A percentile compares a stretch with the other conserved stretches of the same genome.
Conservation (phyloP, 2,888 invertebrate genomes). For the Lithophane socia region DNA sequence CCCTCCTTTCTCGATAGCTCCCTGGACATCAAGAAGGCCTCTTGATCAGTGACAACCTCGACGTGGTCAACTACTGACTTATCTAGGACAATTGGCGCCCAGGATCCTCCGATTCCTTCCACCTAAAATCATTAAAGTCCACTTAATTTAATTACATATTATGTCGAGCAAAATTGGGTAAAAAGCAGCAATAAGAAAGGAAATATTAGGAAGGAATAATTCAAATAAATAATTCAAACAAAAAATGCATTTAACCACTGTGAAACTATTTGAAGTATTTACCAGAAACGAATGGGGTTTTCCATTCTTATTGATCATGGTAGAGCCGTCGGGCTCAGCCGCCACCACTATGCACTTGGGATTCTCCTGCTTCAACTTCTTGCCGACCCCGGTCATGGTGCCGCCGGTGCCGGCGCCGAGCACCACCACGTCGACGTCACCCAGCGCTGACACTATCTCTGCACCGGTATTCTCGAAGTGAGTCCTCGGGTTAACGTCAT, state of each 20-base stretch:
- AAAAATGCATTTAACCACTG: not conserved
- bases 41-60: slow-evolving; percentile 94
- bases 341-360: slow-evolving; percentile 94
- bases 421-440: slow-evolving; percentile 95
- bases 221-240: not conserved
- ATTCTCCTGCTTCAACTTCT: slow-evolving; percentile 95
- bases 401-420: slow-evolving; percentile 97
- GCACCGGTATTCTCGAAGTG: slow-evolving; percentile 98
- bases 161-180: not conserved
- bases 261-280: slow-evolving; percentile 22
- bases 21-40: slow-evolving; percentile 95
- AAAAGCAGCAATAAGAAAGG: not conserved
- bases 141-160: not conserved
- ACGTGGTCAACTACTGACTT: slow-evolving; percentile 94
- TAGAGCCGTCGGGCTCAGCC: slow-evolving; percentile 97
- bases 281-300: slow-evolving; percentile 70
- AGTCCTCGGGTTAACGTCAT: slow-evolving; percentile 97
- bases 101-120: slow-evolving; percentile 97
- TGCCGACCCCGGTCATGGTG: slow-evolving; percentile 96
- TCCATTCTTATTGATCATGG: slow-evolving; percentile 64
- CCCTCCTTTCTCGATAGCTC: slow-evolving; percentile 97
- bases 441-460: slow-evolving; percentile 94
- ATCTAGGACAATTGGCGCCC: slow-evolving; percentile 96
- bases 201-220: too few relatives aligned
- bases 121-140: slow-evolving; percentile 70